These are phyloP conservation scores for Austrofundulus limnaeus DNA, from an alignment of 2,113 vertebrate species.

Conservation along the genomic window DNA sequence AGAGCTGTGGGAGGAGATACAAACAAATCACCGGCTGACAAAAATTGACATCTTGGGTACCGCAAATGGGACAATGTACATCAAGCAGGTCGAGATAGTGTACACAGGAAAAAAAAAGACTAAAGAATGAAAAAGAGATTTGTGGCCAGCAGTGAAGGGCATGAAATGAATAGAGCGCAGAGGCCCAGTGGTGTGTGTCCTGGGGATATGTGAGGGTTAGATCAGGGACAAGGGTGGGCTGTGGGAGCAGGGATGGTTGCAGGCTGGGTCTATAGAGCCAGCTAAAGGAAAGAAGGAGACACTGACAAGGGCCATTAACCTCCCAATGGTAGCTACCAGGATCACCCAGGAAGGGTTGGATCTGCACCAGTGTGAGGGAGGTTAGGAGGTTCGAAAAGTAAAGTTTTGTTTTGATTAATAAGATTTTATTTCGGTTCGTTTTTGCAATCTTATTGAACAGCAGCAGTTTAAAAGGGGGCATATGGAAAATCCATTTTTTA, in stretches of 20 bases:
- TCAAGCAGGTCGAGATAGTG: constrained; percentile 53
- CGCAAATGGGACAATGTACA: constrained; percentile 47
- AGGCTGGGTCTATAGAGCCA: constrained; percentile 39
- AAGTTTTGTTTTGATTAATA: neutral
- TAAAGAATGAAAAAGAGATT: constrained; percentile 61
- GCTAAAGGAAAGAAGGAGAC: constrained; percentile 48
- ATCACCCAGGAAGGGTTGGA: constrained; percentile 39
- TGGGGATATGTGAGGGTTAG: constrained; percentile 47
- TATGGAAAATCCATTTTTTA: no score
- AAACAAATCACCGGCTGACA: constrained; percentile 45
- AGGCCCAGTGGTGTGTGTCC: constrained; percentile 57
- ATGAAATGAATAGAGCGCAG: constrained; percentile 68
- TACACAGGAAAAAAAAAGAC: constrained; percentile 46
- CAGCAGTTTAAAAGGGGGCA: no score
- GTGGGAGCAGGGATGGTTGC: constrained; percentile 36
- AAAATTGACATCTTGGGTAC: constrained; percentile 55
- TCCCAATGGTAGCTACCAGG: constrained; percentile 53
- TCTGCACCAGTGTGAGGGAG: constrained; percentile 24
- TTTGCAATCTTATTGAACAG: neutral
- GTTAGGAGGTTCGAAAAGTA: constrained; percentile 13
- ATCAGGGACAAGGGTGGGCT: constrained; percentile 44
- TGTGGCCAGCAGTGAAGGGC: constrained; percentile 63
- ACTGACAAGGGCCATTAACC: constrained; percentile 74
- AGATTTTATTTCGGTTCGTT: no score
- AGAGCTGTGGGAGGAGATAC: constrained; percentile 42